phyloP scores from a whole-genome alignment of 2,888 invertebrate species.

The Scotopteryx bipunctaria region DNA sequence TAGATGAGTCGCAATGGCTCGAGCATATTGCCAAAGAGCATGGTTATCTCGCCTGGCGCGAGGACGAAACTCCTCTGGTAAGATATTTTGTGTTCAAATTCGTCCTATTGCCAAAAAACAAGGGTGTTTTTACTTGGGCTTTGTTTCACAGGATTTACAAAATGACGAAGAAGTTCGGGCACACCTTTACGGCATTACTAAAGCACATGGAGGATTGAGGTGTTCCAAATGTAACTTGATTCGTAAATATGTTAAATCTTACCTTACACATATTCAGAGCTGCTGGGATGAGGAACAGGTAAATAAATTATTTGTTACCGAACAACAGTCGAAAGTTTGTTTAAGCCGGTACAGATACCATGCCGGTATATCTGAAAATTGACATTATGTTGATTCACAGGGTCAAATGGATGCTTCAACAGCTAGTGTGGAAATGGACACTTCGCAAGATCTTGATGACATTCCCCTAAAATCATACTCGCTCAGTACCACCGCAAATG shows the following conservation, averaged over 20 bases:
- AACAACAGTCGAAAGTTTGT: neutral
- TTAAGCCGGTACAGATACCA: too few species aligned
- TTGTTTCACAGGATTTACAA: slow-evolving; percentile 40
- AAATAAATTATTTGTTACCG: neutral
- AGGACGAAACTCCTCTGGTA: slow-evolving; percentile 43
- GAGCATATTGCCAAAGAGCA: slow-evolving; percentile 47
- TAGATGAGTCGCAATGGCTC: slow-evolving; percentile 39
- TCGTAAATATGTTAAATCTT: slow-evolving; percentile 48
- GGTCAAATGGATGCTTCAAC: slow-evolving; percentile 14
- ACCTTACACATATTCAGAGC: slow-evolving; percentile 43
- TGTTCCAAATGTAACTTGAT: slow-evolving; percentile 49
- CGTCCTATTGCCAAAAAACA: too few species aligned
- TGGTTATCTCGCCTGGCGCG: slow-evolving; percentile 51
- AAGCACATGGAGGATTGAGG: slow-evolving; percentile 34
- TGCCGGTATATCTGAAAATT: too few species aligned
- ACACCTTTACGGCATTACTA: slow-evolving; percentile 42
- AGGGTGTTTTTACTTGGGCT: too few species aligned
- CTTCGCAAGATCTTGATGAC: slow-evolving; percentile 6
- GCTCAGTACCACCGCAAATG: too few species aligned
- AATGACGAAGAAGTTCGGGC: slow-evolving; percentile 35
- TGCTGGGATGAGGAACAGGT: slow-evolving; percentile 37
- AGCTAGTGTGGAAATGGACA: slow-evolving; percentile 11
- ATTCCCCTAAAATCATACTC: neutral
- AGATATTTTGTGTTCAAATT: too few species aligned
- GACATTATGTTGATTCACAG: too few species aligned